Base-by-base conservation (phyloP, 2,888 invertebrate genomes). In the Leptarthrus brevirostris region DNA sequence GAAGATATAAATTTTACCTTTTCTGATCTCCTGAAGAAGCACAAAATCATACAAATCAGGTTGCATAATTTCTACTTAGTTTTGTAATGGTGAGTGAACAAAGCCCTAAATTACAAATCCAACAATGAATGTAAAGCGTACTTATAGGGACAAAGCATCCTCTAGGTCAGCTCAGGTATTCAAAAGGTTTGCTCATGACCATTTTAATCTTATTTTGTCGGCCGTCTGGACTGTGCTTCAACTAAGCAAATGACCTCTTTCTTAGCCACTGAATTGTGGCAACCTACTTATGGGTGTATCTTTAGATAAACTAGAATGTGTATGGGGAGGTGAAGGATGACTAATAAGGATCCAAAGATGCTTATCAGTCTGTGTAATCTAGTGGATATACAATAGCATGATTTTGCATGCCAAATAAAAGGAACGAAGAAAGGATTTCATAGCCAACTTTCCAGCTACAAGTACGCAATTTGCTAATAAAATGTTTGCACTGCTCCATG, bases 341-440 rank as follows among this genome's bases (percentile, higher is more conserved):
- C 30, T 56, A 56, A 56, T 30, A 56, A 56, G 56, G 16, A 56
- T 56, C 56, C 16, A 56, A 16, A 34, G 56, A 56, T 56, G 56
- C 30, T 56, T 56, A 56, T 56, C 56, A 30, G 24, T 14, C 30
- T 8, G 10, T 30, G 18, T 56, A 56, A 56, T 56, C 30, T 56
- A 56, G 56, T 56, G 30, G 18, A 30, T 56, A 26, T 30, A 56
- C 26, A 56, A 26, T 12, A 54, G 14, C 34, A 14, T 56, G 56
- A 56, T 56, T 56, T 56, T 26, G 30, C 30, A 30, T 24, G 16
- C 14, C 30, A 30, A 16, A n/a, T 30, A 30, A 8, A 30, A 30
- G 30, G 30, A 30, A 30, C 34, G 24, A 16, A 4, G 44, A 14
- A 12, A 44, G 16, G 56, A 24, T 56, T 24, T n/a, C 24, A 16